These are phyloP conservation scores for Protaetia brevitarsis DNA, from an alignment of 1,140 invertebrate genomes.

Conservation along the genomic window DNA sequence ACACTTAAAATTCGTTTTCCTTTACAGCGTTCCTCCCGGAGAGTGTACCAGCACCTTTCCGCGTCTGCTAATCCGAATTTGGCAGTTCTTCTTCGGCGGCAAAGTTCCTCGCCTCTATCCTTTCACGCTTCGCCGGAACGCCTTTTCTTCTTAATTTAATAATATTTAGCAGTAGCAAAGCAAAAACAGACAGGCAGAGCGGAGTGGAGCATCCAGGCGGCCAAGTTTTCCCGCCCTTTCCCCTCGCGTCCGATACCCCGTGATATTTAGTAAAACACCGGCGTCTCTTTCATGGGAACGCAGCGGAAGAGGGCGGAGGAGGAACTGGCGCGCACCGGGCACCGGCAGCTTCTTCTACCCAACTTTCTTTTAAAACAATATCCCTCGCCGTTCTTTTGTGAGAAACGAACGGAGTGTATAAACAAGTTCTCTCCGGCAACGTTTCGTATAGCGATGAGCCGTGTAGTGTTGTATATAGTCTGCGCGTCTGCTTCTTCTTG, in stretches of 20 bases:
- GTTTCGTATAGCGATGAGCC: neutral
- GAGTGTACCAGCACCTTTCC: constrained; percentile 33
- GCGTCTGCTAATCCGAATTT: constrained; percentile 33
- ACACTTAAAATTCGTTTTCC: no score
- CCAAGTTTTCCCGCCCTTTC: neutral
- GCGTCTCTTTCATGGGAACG: constrained; percentile 34
- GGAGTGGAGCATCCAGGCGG: neutral
- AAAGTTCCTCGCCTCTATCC: constrained; percentile 25
- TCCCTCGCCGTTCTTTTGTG: constrained; percentile 28
- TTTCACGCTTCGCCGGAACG: constrained; percentile 38
- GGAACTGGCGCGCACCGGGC: neutral
- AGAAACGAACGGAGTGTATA: constrained; percentile 31
- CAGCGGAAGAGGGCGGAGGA: constrained; percentile 7
- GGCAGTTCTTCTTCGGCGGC: constrained; percentile 25
- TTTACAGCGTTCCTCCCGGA: no score
- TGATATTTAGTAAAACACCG: constrained; percentile 39
- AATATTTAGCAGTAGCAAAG: constrained; percentile 41
- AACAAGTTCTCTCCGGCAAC: constrained; percentile 33
- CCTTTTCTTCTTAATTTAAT: constrained; percentile 43
- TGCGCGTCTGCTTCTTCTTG: constrained; percentile 19
- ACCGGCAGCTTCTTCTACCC: constrained; percentile 22
- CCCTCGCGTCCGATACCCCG: constrained; percentile 22
- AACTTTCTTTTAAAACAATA: constrained; percentile 39
- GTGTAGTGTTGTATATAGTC: no score
- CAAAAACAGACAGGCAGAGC: no score